Conservation (phyloP, 2,113 vertebrate genomes). For the Kryptolebias marmoratus region DNA sequence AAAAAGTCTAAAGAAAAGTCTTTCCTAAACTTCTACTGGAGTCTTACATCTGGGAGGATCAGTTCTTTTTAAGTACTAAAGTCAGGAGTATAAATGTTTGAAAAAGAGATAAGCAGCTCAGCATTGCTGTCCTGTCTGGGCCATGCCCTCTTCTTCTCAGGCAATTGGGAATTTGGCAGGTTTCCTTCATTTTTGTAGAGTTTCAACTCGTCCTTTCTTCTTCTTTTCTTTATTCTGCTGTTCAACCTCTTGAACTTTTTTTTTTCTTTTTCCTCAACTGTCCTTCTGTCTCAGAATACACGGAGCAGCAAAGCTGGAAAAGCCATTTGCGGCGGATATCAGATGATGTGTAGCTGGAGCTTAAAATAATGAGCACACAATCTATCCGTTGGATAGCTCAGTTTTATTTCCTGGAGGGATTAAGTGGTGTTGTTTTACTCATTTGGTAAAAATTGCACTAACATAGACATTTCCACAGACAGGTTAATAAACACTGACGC, state of each 20-base stretch:
- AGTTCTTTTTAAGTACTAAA: constrained; percentile 26
- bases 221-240: constrained; percentile 28
- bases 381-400: constrained; percentile 28
- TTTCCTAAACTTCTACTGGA: not conserved
- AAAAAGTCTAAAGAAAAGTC: not conserved
- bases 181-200: constrained; percentile 39
- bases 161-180: constrained; percentile 59
- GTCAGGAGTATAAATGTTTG: constrained; percentile 54
- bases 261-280: constrained; percentile 21
- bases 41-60: constrained; percentile 34
- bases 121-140: constrained; percentile 28
- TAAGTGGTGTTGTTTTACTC: constrained; percentile 55
- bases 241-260: constrained; percentile 56
- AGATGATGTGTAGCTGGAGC: constrained; percentile 56
- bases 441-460: constrained; percentile 39
- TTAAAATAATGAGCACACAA: constrained; percentile 55
- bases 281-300: constrained; percentile 41
- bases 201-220: constrained; percentile 13
- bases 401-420: constrained; percentile 51
- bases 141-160: constrained; percentile 38
- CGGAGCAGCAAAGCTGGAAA: constrained; percentile 56
- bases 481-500: constrained; percentile 52
- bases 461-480: constrained; percentile 44
- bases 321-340: constrained; percentile 65
- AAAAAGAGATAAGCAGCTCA: constrained; percentile 45